A percentile compares a stretch with the other conserved stretches of the same genome.
Conservation (phyloP, 2,113 vertebrate genomes). For the Scortum barcoo region DNA sequence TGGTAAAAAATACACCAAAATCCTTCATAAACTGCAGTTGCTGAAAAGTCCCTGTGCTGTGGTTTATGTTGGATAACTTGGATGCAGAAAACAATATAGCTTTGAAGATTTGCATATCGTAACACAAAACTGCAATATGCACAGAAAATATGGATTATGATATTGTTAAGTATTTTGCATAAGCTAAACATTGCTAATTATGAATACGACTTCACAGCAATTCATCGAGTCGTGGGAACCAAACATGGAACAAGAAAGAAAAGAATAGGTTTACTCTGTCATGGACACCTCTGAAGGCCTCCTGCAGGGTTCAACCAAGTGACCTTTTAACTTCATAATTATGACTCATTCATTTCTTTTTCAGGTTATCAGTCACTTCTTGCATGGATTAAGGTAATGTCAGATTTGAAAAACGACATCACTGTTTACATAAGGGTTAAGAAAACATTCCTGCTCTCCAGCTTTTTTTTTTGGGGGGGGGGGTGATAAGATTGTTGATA, state of each 20-base stretch:
- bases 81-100: too few relatives aligned
- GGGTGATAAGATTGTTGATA: constrained; percentile 31
- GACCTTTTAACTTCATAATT: not conserved
- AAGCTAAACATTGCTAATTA: too few relatives aligned
- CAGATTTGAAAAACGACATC: not conserved
- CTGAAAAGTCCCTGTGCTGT: too few relatives aligned
- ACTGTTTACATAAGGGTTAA: constrained; percentile 23
- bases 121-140: too few relatives aligned
- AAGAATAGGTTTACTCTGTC: not conserved
- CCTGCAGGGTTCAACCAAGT: not conserved
- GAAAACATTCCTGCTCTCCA: constrained; percentile 15
- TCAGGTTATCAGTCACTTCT: not conserved
- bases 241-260: too few relatives aligned
- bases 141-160: too few relatives aligned
- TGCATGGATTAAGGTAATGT: not conserved
- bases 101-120: too few relatives aligned
- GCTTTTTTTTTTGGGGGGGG: constrained; percentile 12
- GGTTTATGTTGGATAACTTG: too few relatives aligned
- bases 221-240: not conserved
- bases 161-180: too few relatives aligned
- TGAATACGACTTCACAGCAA: too few relatives aligned
- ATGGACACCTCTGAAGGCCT: not conserved
- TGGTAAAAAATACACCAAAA: too few relatives aligned
- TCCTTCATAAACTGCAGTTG: too few relatives aligned
- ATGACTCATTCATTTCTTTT: not conserved